Base-by-base conservation (phyloP, 2,797 vertebrate species). In the Ataeniobius toweri region DNA sequence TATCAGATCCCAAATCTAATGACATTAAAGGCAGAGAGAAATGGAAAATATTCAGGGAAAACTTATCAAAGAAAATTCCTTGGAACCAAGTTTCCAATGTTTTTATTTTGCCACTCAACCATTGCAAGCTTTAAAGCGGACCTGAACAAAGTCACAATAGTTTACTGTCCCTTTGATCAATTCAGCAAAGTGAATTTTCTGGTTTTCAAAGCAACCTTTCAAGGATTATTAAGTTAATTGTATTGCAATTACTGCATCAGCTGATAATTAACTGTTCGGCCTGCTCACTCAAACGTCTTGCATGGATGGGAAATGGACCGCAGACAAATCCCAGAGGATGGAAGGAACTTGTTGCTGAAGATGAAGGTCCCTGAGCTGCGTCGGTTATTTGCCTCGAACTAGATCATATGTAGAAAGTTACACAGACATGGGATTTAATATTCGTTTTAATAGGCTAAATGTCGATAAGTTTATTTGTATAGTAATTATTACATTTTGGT, bases 131-230 rank as follows among this genome's bases (percentile, higher is more conserved):
- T 53, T 71, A 41, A 22, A 48, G 69, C 67, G 2, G 22, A 68
- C 65, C 39, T 65, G 41, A 75, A 56, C 46, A 8, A 3, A 41
- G 74, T 58, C 24, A 14, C 14, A n/a, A 55, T 41, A 26, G 4
- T 7, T 74, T 22, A 8, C 67, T 77, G 41, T 74, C 71, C 48
- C 72, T 85, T 88, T 89, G 80, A 86, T 85, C 78, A 75, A 6
- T 70, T 46, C 31, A 61, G 36, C 50, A 75, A 90, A 90, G 80
- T 83, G 69, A 84, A 83, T 91, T 86, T 88, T 67, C 80, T 56
- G 41, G 71, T 83, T 53, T 82, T 89, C 71, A 83, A 79, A 88
- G 76, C 28, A 79, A 70, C 69, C 71, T 0, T 75, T 83, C 46
- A 26, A 74, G 74, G 71, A 84, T 28, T 58, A 76, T 75, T 84